phyloP scores from a whole-genome alignment of 2,888 invertebrate species.

The Phragmatobia fuliginosa region DNA sequence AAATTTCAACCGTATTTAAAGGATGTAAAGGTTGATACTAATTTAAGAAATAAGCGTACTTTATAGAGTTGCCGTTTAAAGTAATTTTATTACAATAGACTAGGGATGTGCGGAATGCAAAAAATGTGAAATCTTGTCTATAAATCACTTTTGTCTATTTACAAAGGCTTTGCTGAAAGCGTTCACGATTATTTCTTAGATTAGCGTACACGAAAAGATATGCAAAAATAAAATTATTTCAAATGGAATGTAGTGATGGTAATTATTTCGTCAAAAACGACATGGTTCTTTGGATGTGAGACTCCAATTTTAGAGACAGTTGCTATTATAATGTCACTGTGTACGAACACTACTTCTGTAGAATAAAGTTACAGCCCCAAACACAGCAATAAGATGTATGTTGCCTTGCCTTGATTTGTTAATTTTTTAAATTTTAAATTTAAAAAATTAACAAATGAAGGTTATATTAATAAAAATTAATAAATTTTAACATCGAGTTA shows the following conservation, averaged over 20 bases:
- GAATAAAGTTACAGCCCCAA: neutral
- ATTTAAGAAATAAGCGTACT: slow-evolving; percentile 32
- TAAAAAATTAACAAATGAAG: too few relatives aligned
- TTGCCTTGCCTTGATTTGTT: too few relatives aligned
- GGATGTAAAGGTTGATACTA: slow-evolving; percentile 36
- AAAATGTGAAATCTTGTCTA: slow-evolving; percentile 33
- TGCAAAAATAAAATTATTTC: neutral
- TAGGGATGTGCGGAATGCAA: slow-evolving; percentile 46
- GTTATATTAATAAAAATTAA: too few relatives aligned
- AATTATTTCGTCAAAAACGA: neutral
- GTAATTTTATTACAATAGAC: slow-evolving; percentile 73
- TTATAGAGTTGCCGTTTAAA: slow-evolving; percentile 56
- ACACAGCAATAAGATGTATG: too few relatives aligned
- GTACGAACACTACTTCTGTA: neutral
- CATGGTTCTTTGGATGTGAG: neutral
- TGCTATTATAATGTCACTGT: neutral
- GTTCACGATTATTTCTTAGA: slow-evolving; percentile 14
- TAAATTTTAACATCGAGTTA: too few relatives aligned
- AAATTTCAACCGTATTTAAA: slow-evolving; percentile 43
- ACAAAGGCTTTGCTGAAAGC: slow-evolving; percentile 6
- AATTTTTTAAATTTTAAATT: too few relatives aligned
- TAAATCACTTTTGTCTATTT: slow-evolving; percentile 26
- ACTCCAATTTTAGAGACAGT: neutral
- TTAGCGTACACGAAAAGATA: neutral
- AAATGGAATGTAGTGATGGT: neutral